phyloP scores from a whole-genome alignment of 2,113 vertebrate species.

The Vidua chalybeata region DNA sequence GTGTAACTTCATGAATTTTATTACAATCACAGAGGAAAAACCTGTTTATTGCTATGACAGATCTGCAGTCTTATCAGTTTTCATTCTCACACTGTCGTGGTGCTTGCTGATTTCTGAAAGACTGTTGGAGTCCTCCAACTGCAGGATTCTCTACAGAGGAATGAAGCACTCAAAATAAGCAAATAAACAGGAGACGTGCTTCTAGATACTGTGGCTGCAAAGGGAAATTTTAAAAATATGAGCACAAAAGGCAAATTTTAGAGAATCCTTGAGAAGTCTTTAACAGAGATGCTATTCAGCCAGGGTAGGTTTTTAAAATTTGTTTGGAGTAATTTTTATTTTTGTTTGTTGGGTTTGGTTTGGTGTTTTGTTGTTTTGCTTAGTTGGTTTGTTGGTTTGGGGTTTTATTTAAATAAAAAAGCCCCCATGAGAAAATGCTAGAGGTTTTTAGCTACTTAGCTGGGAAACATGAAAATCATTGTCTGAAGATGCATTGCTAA shows the following conservation, averaged over 20 bases:
- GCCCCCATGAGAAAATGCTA: not conserved
- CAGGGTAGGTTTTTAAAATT: fast-evolving
- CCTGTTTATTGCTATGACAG: not conserved
- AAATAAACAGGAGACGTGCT: not conserved
- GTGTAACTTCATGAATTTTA: not conserved
- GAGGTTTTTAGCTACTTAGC: not conserved
- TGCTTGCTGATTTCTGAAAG: constrained; percentile 1
- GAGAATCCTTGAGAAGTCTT: not conserved
- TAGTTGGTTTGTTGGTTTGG: not conserved
- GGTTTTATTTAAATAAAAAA: not conserved
- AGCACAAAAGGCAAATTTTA: not conserved
- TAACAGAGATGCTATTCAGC: not conserved
- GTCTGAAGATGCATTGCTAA: not conserved
- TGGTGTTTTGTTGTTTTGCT: not conserved
- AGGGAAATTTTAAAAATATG: not conserved
- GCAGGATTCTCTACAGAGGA: not conserved
- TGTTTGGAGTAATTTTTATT: not conserved
- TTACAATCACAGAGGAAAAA: not conserved
- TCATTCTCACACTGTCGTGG: not conserved
- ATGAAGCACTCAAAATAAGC: not conserved
- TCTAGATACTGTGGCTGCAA: not conserved
- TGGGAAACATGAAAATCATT: not conserved
- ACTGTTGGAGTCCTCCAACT: not conserved
- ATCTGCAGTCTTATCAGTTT: not conserved
- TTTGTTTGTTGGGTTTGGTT: not conserved